phyloP scores from a whole-genome alignment of 2,113 vertebrate species.

The Phylloscopus trochilus region DNA sequence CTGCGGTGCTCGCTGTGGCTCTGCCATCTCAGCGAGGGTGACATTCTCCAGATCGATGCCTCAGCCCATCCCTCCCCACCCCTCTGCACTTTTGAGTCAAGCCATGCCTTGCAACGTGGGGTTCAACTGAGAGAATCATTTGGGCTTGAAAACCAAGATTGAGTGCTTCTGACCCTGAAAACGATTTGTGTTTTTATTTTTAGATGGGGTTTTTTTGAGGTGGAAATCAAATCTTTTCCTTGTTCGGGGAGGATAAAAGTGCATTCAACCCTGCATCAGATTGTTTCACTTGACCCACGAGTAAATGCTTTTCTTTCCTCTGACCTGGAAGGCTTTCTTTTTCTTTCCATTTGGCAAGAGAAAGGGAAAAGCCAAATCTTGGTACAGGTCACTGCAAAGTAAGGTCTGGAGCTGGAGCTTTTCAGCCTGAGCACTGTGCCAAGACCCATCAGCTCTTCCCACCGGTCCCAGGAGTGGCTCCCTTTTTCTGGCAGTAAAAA shows the following conservation, averaged over 20 bases:
- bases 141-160: neutral
- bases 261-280: slow-evolving; percentile 16
- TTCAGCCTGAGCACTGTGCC: neutral
- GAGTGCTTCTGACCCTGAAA: slow-evolving; percentile 5
- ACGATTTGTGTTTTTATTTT: slow-evolving; percentile 2
- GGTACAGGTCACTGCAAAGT: slow-evolving; percentile 49
- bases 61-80: neutral
- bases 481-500: neutral
- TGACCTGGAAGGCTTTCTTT: slow-evolving; percentile 57
- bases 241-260: neutral
- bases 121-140: neutral
- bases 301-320: slow-evolving; percentile 52
- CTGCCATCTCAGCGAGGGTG: neutral
- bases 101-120: neutral
- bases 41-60: neutral
- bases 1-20: rapidly evolving
- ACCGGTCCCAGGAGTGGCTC: neutral
- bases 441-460: slow-evolving; percentile 17
- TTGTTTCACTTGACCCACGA: slow-evolving; percentile 21
- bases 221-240: neutral
- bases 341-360: slow-evolving; percentile 43
- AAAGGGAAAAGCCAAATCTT: slow-evolving; percentile 17
- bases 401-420: slow-evolving; percentile 14
- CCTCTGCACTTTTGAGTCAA: neutral
- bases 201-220: neutral